Evolutionary conservation across 2,113 vertebrate genomes (phyloP), one percentile per base, ranked within the genome.

Genomic region (Silurus glanis): DNA sequence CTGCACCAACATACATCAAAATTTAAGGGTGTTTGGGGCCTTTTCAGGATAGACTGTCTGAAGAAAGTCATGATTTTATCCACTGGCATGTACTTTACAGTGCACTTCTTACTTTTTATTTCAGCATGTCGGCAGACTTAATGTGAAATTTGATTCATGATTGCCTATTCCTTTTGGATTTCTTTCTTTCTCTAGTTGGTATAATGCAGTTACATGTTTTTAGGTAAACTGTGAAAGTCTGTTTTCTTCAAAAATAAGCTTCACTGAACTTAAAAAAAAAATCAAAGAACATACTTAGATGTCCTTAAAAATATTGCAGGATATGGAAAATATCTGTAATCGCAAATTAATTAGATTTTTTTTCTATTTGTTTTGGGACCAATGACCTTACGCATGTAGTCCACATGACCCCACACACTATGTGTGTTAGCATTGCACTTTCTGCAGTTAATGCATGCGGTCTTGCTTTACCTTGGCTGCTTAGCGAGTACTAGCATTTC

Each of bases 161-260:
- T 53, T 28, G 55, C 45, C 64, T 66, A 75, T 79, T 69, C 59
- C 53, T 64, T 66, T 71, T 87, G 58, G 80, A 86, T 82, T 84
- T 56, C 28, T 19, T 80, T 56, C n/a, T n/a, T n/a, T n/a, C n/a
- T n/a, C 8, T 72, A 49, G 19, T 21, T 49, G 17, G 69, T n/a
- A 23, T 75, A 49, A 51, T 21, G 9, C 9, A 49, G n/a, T 21
- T 49, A 49, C 37, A 47, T 1, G 1, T 47, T 3, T 69, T 3
- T 6, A 17, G 25, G 25, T 28, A 69, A 16, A 14, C 66, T 6
- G 0, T 5, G 28, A 71, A 45, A 71, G 28, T 49, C 71, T 49
- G 1, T 37, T 37, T 37, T 37, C 2, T 37, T 49, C 8, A 0
- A 49, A 74, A 74, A 12, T 23, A 74, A 21, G 47, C 17, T 37